These are phyloP conservation scores for Eurystomus gularis DNA, from an alignment of 2,113 vertebrate species.

Conservation along the genomic window DNA sequence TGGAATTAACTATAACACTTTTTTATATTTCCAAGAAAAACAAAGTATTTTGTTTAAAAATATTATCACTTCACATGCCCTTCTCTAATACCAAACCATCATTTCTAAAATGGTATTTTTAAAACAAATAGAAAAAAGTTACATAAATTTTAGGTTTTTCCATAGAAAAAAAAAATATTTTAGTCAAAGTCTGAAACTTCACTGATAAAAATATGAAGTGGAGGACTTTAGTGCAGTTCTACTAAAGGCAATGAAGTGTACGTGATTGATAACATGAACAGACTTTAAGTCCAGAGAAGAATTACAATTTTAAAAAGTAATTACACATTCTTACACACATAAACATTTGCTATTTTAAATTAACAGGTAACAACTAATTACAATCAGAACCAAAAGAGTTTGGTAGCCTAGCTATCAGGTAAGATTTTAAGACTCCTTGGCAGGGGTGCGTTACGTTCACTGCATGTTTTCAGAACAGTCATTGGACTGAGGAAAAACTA, in stretches of 20 bases:
- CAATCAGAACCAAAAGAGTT: background rate
- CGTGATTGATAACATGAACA: background rate
- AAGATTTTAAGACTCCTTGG: background rate
- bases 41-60: constrained; percentile 20
- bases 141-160: background rate
- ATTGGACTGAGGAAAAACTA: background rate
- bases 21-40: background rate
- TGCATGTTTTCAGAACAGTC: background rate
- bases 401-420: background rate
- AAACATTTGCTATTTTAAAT: background rate
- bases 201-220: background rate
- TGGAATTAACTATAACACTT: background rate
- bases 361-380: background rate
- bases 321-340: background rate
- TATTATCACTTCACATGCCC: background rate
- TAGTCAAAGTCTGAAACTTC: background rate
- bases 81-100: background rate
- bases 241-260: background rate
- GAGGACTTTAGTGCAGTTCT: background rate
- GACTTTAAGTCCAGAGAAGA: background rate
- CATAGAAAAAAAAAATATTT: background rate
- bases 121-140: background rate
- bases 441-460: accelerated
- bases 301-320: background rate
- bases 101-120: background rate